These are phyloP conservation scores for Drosophila subsilvestris DNA, from an alignment of 2,888 invertebrate species.

Conservation along the genomic window DNA sequence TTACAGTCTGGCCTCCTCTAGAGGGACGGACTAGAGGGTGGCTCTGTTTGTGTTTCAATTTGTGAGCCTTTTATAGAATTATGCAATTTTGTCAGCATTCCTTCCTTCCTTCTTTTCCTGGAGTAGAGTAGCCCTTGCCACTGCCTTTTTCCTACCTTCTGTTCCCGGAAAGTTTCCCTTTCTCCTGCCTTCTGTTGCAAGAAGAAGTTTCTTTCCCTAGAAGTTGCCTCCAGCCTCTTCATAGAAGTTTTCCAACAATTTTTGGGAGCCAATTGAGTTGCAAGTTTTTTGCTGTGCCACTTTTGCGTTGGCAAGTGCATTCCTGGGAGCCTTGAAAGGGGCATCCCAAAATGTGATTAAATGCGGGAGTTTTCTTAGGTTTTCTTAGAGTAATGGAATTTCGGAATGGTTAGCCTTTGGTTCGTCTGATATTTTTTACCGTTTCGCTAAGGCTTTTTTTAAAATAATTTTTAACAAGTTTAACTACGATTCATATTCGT, in stretches of 20 bases:
- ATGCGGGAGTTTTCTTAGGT: background rate
- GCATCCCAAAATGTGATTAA: background rate
- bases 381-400: background rate
- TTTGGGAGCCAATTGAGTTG: conserved; percentile 37
- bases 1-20: conserved; percentile 39
- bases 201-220: background rate
- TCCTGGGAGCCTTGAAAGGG: background rate
- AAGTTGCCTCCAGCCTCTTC: background rate
- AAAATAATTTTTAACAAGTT: no score
- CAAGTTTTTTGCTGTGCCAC: conserved; percentile 17
- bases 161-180: background rate
- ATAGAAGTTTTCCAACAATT: conserved; percentile 34
- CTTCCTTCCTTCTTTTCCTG: background rate
- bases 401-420: no score
- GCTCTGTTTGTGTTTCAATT: conserved; percentile 74
- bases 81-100: conserved; percentile 72
- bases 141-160: background rate
- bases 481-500: no score
- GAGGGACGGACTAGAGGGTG: background rate
- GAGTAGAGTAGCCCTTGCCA: no score
- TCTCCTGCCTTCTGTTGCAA: no score
- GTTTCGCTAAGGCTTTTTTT: background rate
- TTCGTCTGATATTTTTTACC: background rate
- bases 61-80: conserved; percentile 77
- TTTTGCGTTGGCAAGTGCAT: background rate